phyloP scores from a whole-genome alignment of 2,888 invertebrate genomes.

The Hirtodrosophila trivittata region DNA sequence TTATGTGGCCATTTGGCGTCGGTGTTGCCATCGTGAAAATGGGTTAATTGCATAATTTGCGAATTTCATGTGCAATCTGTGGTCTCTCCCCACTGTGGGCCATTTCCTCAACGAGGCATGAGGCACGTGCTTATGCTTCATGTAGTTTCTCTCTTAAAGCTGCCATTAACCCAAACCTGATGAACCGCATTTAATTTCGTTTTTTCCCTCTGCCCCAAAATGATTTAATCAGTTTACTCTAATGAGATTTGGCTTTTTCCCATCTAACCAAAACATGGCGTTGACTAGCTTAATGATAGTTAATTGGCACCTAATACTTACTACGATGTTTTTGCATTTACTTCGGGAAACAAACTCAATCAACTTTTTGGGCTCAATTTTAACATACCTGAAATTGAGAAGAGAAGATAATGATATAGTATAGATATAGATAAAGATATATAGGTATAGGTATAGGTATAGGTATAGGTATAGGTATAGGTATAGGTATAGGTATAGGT shows the following conservation, averaged over 20 bases:
- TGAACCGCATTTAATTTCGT: conserved; percentile 1
- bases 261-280: not conserved
- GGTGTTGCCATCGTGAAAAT: conserved; percentile 55
- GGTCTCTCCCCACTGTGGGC: conserved; percentile 14
- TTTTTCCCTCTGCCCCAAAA: not conserved
- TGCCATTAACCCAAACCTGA: conserved; percentile 7
- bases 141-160: conserved; percentile 25
- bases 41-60: conserved; percentile 80
- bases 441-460: too few relatives aligned
- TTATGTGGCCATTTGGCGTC: conserved; percentile 55
- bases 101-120: not conserved
- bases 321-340: not conserved
- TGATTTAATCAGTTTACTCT: conserved; percentile 30
- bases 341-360: too few relatives aligned
- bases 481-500: too few relatives aligned
- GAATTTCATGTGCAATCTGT: conserved; percentile 65
- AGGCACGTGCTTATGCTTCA: not conserved
- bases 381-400: conserved; percentile 10
- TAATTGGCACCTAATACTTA: not conserved
- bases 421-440: too few relatives aligned
- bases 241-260: not conserved
- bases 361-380: not conserved
- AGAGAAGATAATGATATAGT: not conserved
- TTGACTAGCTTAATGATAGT: not conserved
- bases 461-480: too few relatives aligned